Evolutionary conservation across 2,113 vertebrate genomes (phyloP), one percentile per base, ranked within the genome.

Genomic region (Pica pica): DNA sequence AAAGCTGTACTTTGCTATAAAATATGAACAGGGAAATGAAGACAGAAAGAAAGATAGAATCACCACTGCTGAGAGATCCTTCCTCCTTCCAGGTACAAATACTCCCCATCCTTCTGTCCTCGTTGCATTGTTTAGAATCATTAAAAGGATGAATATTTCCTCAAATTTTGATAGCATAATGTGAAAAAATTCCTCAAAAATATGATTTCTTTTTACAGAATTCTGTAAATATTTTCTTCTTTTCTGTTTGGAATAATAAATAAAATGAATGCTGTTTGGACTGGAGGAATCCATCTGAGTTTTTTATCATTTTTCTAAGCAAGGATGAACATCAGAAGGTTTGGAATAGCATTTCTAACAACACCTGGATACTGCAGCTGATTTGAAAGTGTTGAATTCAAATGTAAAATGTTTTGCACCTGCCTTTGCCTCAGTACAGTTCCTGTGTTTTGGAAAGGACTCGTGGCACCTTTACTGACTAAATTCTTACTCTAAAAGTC

Each of bases 21-120:
- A 47, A 82, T 10, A 42, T 27, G n/a, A 79, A 19, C 4, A 6
- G 61, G 87, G 69, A 94, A 87, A 57, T n/a, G 2, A 57, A 68
- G 77, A 60, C 20, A 82, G 60, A 92, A 79, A 71, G 65, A 56
- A 50, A 88, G 39, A 53, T 0, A 67, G 89, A 89, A 87, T 59
- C 60, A 46, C 14, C 67, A 31, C 59, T 83, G 76, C 73, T 83
- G 95, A 95, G 87, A 96, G 84, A 91, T 90, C 76, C 87, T 83
- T 82, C 68, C 81, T 77, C 87, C 76, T 86, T 86, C 53, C 68
- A 49, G 75, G 28, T 11, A 52, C 57, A 86, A 88, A 83, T 2
- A n/a, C 7, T 33, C 20, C 13, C 24, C 63, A 52, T n/a, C 50
- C 63, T 77, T 47, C 65, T 82, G 46, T 57, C 23, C 28, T 39